Evolutionary conservation across 2,797 vertebrate genomes (phyloP).

Genomic region (Epinephelus malabaricus): DNA sequence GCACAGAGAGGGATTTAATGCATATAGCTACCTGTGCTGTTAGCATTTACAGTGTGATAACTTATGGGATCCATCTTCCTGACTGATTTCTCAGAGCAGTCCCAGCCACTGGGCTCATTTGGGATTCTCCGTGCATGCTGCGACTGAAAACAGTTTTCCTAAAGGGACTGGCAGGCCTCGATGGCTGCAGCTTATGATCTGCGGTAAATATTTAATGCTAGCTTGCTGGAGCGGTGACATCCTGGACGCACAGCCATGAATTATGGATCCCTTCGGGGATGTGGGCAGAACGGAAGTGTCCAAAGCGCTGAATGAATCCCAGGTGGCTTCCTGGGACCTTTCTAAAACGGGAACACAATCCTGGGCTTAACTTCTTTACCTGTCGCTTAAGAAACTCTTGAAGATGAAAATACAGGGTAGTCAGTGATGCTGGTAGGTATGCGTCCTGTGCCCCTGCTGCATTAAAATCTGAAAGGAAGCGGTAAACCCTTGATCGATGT

Average conservation of each 20-base stretch:
- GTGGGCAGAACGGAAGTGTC: constrained; percentile 71
- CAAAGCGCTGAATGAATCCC: constrained; percentile 76
- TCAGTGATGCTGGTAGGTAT: too few species aligned
- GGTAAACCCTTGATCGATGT: too few species aligned
- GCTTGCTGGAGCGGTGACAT: constrained; percentile 81
- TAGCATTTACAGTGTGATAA: constrained; percentile 49
- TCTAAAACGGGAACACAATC: constrained; percentile 59
- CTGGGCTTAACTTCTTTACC: constrained; percentile 46
- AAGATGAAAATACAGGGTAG: constrained; percentile 36
- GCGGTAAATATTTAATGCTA: constrained; percentile 86
- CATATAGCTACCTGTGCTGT: constrained; percentile 22
- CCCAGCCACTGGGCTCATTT: constrained; percentile 61
- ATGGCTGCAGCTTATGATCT: constrained; percentile 81
- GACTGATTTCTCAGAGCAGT: constrained; percentile 58
- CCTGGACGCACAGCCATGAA: constrained; percentile 81
- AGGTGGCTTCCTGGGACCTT: constrained; percentile 73
- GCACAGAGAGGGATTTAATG: neutral
- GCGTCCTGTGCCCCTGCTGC: too few species aligned
- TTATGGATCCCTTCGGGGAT: constrained; percentile 83
- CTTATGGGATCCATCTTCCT: constrained; percentile 48
- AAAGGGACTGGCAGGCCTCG: constrained; percentile 73
- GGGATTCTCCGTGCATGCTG: constrained; percentile 68
- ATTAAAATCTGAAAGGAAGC: too few species aligned
- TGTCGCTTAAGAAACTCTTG: constrained; percentile 36
- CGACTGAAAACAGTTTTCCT: constrained; percentile 69